Conservation (phyloP, 2,113 vertebrate species). For the Murina feae region DNA sequence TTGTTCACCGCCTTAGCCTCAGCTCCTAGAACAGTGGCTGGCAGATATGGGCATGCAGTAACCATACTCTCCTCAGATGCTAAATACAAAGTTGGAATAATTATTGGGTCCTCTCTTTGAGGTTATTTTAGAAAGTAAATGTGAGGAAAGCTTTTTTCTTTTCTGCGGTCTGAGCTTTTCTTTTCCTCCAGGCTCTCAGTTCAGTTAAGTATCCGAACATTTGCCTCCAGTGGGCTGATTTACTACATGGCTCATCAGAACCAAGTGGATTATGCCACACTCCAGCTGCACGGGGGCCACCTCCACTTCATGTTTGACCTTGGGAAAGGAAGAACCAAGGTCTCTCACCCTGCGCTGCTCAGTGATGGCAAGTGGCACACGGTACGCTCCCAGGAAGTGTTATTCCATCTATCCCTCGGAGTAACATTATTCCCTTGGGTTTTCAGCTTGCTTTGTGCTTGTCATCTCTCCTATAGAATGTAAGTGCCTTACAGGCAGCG, state of each 20-base stretch:
- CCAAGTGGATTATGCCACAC: conserved; percentile 87
- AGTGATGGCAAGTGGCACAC: conserved; percentile 92
- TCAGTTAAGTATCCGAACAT: conserved; percentile 87
- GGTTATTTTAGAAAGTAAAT: background rate
- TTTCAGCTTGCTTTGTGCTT: background rate
- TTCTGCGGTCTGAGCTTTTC: background rate
- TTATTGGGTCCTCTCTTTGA: background rate
- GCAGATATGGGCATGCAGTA: background rate
- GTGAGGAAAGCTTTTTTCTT: background rate
- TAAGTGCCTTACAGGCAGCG: background rate
- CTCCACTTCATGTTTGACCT: conserved; percentile 90
- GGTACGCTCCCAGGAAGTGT: conserved; percentile 75
- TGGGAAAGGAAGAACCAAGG: conserved; percentile 87
- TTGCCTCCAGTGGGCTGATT: conserved; percentile 86
- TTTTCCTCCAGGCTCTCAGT: conserved; percentile 82
- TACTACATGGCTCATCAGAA: conserved; percentile 89
- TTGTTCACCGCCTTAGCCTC: background rate
- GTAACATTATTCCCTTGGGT: background rate
- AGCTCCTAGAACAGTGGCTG: background rate
- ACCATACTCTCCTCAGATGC: background rate
- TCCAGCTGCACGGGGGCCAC: conserved; percentile 85
- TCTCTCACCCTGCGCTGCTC: conserved; percentile 80
- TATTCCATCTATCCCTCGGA: rapidly evolving
- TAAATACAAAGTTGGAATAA: background rate
- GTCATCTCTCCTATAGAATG: background rate